Conservation (phyloP, 2,888 invertebrate genomes). For the Uloborus plumipes region DNA sequence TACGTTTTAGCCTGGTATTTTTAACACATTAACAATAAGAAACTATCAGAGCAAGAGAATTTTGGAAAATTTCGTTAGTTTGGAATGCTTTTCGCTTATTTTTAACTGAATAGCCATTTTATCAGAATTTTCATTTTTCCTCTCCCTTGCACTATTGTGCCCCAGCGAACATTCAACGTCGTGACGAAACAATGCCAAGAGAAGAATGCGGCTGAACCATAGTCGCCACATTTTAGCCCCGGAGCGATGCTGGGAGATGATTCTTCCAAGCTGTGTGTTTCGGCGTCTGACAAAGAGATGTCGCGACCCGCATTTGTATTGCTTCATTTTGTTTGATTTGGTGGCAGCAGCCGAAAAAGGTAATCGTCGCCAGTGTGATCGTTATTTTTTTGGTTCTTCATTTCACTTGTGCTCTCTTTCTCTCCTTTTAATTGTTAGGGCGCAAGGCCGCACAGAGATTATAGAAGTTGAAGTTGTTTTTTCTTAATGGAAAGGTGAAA, state of each 20-base stretch:
- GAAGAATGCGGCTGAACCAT: constrained; percentile 59
- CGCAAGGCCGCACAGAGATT: background rate
- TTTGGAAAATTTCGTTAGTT: no score
- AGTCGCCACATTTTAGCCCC: constrained; percentile 25
- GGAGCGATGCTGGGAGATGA: constrained; percentile 48
- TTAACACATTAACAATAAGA: no score
- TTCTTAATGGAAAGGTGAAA: constrained; percentile 36
- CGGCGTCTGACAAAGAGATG: constrained; percentile 35
- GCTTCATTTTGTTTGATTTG: constrained; percentile 37
- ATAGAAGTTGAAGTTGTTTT: constrained; percentile 4
- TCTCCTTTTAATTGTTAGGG: constrained; percentile 12
- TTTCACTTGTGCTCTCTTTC: constrained; percentile 16
- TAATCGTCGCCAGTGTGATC: constrained; percentile 19
- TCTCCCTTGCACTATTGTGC: background rate
- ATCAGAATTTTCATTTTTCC: constrained; percentile 9
- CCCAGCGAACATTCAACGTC: constrained; percentile 39
- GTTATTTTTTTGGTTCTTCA: no score
- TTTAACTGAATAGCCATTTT: background rate
- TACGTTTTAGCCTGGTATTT: no score
- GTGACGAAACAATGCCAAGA: constrained; percentile 60
- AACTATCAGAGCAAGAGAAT: no score
- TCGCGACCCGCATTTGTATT: constrained; percentile 61
- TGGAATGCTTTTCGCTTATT: no score
- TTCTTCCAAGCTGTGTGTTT: constrained; percentile 24
- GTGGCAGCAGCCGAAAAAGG: constrained; percentile 45